Evolutionary conservation across 2,797 vertebrate genomes (phyloP).

Genomic region (Lepus townsendii): DNA sequence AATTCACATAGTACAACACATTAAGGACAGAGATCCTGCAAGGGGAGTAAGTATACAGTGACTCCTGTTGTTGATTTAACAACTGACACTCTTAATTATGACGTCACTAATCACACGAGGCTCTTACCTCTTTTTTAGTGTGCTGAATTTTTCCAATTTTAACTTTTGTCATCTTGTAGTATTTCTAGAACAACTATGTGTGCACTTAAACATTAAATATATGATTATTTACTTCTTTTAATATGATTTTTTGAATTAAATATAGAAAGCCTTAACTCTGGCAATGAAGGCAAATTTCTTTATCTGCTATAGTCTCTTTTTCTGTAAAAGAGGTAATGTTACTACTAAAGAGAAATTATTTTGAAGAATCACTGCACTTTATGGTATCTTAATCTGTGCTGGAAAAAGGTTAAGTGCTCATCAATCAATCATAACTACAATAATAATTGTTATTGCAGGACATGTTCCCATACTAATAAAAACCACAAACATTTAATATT

Average conservation of each 20-base stretch:
- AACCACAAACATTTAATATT: background rate
- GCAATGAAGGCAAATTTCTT: background rate
- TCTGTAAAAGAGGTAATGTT: background rate
- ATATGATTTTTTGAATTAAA: conserved; percentile 13
- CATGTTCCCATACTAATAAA: background rate
- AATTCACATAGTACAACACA: too few relatives aligned
- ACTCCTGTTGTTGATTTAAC: too few relatives aligned
- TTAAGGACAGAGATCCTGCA: too few relatives aligned
- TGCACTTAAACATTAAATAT: background rate
- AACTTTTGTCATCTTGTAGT: background rate
- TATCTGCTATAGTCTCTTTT: background rate
- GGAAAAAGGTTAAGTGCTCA: conserved; percentile 13
- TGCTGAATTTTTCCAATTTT: background rate
- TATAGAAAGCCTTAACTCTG: background rate
- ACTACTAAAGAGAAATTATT: background rate
- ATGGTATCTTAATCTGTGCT: background rate
- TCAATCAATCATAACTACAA: background rate
- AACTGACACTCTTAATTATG: too few relatives aligned
- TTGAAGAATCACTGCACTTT: background rate
- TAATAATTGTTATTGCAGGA: background rate
- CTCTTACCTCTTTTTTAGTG: too few relatives aligned
- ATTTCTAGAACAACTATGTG: background rate
- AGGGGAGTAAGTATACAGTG: too few relatives aligned
- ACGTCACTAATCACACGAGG: too few relatives aligned
- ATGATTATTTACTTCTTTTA: background rate